Conservation (phyloP, 2,797 vertebrate genomes). For the Enteromius radiatus region DNA sequence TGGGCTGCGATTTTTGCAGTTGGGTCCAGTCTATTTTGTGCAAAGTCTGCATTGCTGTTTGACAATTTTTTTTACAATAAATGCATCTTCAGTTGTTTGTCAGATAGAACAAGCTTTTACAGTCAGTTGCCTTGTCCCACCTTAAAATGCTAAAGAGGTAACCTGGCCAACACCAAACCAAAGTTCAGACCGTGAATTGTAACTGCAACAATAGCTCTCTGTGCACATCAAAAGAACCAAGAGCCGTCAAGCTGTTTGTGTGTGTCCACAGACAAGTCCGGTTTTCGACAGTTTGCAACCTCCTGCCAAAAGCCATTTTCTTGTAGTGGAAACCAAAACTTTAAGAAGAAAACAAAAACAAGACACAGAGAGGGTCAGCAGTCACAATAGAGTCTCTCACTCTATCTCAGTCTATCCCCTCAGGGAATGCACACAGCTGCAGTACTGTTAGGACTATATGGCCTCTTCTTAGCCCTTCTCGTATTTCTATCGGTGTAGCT, state of each 20-base stretch:
- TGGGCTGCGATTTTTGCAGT: background rate
- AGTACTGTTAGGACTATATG: slow-evolving; percentile 1
- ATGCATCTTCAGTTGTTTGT: background rate
- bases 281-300: slow-evolving; percentile 58
- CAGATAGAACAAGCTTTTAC: background rate
- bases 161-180: background rate
- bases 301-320: slow-evolving; percentile 57
- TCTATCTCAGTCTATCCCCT: background rate
- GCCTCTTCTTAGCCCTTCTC: background rate
- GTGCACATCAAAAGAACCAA: slow-evolving; percentile 19
- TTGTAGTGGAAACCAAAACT: slow-evolving; percentile 46
- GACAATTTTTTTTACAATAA: background rate
- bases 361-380: background rate
- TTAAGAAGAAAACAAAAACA: background rate
- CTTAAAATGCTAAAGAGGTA: background rate
- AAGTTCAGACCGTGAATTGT: background rate
- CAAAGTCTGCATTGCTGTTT: background rate
- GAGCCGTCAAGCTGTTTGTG: background rate
- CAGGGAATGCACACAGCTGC: slow-evolving; percentile 39
- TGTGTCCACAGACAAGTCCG: slow-evolving; percentile 54
- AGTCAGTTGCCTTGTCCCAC: background rate
- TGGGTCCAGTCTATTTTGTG: background rate
- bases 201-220: slow-evolving; percentile 19
- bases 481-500: slow-evolving; percentile 4
- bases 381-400: slow-evolving; percentile 50